phyloP scores from a whole-genome alignment of 1,140 invertebrate genomes.

The Drusus annulatus region DNA sequence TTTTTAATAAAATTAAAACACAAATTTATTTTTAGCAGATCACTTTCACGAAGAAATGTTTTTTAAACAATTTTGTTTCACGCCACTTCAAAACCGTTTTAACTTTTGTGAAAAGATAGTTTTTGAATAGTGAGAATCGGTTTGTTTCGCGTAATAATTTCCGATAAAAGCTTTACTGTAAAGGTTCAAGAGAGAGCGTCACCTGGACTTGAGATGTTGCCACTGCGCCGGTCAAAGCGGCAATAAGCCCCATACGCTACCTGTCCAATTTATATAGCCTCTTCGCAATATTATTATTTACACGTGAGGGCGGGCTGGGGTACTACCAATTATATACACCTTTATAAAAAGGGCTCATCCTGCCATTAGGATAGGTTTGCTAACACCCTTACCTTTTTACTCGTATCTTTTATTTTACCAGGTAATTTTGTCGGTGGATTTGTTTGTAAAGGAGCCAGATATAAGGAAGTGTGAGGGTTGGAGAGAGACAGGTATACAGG shows the following conservation, averaged over 20 bases:
- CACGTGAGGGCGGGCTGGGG: conserved; percentile 24
- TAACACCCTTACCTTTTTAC: background rate
- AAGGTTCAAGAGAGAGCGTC: background rate
- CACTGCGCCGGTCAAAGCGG: conserved; percentile 52
- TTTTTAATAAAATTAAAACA: too few relatives aligned
- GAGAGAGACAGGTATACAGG: background rate
- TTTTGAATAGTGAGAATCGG: background rate
- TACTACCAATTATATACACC: too few relatives aligned
- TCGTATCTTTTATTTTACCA: background rate
- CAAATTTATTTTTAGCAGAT: background rate
- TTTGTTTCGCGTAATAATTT: conserved; percentile 33
- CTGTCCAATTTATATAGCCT: conserved; percentile 56
- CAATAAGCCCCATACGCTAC: conserved; percentile 48
- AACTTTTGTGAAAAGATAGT: background rate
- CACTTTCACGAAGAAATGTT: too few relatives aligned
- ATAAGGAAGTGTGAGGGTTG: conserved; percentile 7
- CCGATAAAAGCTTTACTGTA: conserved; percentile 25
- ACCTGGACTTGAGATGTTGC: conserved; percentile 18
- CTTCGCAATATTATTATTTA: conserved; percentile 39
- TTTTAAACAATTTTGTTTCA: background rate
- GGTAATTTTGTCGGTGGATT: background rate
- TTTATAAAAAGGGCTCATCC: background rate
- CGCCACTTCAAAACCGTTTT: background rate
- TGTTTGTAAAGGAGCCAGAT: background rate
- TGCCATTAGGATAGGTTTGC: background rate